Base-by-base conservation (phyloP, 2,797 vertebrate species). In the Meda fulgida region DNA sequence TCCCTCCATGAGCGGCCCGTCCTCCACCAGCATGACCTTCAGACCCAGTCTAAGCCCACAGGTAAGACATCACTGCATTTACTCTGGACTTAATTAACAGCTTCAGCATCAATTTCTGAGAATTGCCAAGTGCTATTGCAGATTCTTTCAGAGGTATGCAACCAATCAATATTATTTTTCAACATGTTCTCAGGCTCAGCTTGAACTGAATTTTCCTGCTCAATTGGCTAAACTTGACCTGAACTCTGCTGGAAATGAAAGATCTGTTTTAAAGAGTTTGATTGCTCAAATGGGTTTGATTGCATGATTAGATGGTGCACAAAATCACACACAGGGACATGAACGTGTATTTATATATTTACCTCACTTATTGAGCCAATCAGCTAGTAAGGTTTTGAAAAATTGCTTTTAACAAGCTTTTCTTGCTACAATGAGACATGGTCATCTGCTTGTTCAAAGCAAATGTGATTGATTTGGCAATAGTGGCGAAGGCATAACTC, bases 1-100 rank as follows among this genome's bases (percentile, higher is more conserved):
- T 76, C 95, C 95, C 86, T 93, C 94, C 7, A 96, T 97, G 94
- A 94, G 95, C 0, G 94, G 96, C 87, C 95, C 95, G 55, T 92
- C 96, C 78, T 84, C 77, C 43, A 94, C 94, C 63, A 92, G 94
- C 84, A 92, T 96, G 90, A 94, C 94, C 3, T 97, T 93, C 0
- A 92, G 95, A 88, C 94, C 96, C 11, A 91, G 88, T 18, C 88
- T 94, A 91, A 97, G 95, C 90, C 96, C 96, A 0, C 96, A 97
- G 95, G 96, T 97, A 87, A 95, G 93, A 79, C 13, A 11, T 55
- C 46, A 23, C 43, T n/a, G 43, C 26, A 7, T 21, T 48, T 31
- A 83, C 80, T 40, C 8, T 19, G 34, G 67, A 40, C 9, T 60
- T 38, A 83, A 48, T 66, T 26, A 46, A 34, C 23, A 75, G 58